Evolutionary conservation across 2,797 vertebrate genomes (phyloP), one percentile per base, ranked within the genome.

Genomic region (Coregonus sp.): DNA sequence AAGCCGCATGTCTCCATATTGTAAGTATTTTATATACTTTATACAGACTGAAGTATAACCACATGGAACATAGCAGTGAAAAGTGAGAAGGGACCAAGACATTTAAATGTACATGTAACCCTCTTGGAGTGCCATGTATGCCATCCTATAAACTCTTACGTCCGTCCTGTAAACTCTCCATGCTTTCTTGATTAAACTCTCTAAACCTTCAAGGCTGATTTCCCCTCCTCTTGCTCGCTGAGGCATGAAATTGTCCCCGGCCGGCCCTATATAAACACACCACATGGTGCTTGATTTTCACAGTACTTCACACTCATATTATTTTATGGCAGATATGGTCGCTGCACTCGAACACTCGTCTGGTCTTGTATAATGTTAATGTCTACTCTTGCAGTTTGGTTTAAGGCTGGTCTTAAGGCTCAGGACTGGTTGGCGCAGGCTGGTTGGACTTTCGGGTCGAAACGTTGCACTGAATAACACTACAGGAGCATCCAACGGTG

Each of bases 281-380:
- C 72, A 61, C 40, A 2, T 73, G 72, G 59, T 18, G 29, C 33
- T 73, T 71, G n/a, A 4, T 51, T 81, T 25, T 72, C 74, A 78
- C 52, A 56, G 54, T n/a, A 56, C 54, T 56, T 56, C n/a, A 56
- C 54, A 52, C 50, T 52, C 18, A 37, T 76, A 73, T 70, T 65
- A 4, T 70, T 75, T 78, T 50, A 66, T 16, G 29, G 76, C 18
- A 15, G 61, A 61, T 33, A 16, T 50, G 25, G 33, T 75, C n/a
- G 18, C 29, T 61, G 69, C 59, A 65, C 70, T 35, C 75, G n/a
- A 18, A 75, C 59, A 66, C 29, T 67, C 6, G 59, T 14, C 52
- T 69, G 63, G 73, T 29, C 73, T 75, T 35, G 70, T 63, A 70
- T 73, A 72, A 72, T 61, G 50, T 65, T 67, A 69, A 75, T 35